These are phyloP conservation scores for Bubo scandiacus DNA, from an alignment of 2,113 vertebrate genomes.

Conservation along the genomic window DNA sequence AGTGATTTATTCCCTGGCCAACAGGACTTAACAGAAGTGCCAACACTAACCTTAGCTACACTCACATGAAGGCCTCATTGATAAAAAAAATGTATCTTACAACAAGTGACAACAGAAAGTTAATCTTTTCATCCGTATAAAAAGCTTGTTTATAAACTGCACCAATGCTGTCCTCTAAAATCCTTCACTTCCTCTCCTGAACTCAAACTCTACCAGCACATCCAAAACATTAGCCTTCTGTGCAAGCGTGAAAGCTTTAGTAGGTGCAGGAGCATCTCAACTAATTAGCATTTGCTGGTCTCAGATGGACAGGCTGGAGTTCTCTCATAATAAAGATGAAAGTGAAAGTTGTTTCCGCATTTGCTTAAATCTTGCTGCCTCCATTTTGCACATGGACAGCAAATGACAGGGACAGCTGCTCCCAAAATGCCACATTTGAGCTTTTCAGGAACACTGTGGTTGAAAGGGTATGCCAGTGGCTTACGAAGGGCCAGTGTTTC, in stretches of 20 bases:
- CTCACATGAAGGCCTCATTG: neutral
- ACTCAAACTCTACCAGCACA: neutral
- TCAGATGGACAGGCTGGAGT: neutral
- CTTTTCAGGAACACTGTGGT: neutral
- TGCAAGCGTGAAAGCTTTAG: neutral
- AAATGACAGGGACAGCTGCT: constrained; percentile 7
- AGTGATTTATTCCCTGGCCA: neutral
- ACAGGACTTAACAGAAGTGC: neutral
- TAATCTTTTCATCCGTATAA: neutral
- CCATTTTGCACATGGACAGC: neutral
- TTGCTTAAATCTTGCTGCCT: neutral
- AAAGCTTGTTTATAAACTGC: neutral
- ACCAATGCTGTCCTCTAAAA: neutral
- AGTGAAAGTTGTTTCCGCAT: neutral
- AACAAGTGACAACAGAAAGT: neutral
- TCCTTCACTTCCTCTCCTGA: neutral
- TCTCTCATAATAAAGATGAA: neutral
- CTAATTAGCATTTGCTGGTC: neutral
- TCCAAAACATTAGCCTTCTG: neutral
- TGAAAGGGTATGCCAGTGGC: neutral
- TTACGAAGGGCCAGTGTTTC: neutral
- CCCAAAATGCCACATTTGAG: neutral
- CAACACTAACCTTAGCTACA: neutral
- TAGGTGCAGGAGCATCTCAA: neutral
- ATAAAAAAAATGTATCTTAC: neutral